Conservation (phyloP, 2,888 invertebrate genomes). For the Tenthredo distinguenda region DNA sequence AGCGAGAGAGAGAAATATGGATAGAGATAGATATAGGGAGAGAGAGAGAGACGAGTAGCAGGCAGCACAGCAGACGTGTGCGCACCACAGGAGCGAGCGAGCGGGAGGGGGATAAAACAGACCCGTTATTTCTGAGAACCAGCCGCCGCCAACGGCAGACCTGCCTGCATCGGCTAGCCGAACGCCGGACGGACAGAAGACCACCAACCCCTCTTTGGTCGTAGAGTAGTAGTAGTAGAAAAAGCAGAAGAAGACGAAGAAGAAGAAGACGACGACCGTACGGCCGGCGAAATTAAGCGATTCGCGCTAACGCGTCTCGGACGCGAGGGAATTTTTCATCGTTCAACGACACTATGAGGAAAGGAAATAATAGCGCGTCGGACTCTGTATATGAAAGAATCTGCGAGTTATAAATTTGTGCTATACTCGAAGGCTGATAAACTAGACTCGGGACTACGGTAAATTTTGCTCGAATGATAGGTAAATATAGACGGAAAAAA, state of each 20-base stretch:
- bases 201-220: conserved; percentile 9
- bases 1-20: conserved; percentile 54
- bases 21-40: background rate
- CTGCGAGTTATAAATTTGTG: background rate
- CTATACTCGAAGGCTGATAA: background rate
- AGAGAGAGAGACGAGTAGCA: background rate
- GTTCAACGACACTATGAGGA: conserved; percentile 28
- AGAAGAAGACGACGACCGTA: background rate
- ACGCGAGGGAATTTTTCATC: conserved; percentile 32
- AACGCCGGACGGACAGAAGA: conserved; percentile 28
- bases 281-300: conserved; percentile 36
- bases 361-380: background rate
- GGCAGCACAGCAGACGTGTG: conserved; percentile 36
- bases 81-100: conserved; percentile 47
- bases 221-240: background rate
- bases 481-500: background rate
- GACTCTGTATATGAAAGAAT: background rate
- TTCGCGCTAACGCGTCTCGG: conserved; percentile 37
- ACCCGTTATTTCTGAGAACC: conserved; percentile 76
- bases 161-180: conserved; percentile 70
- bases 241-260: background rate
- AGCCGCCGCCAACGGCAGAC: conserved; percentile 74
- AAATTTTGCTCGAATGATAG: background rate
- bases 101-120: conserved; percentile 67
- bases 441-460: background rate